Evolutionary conservation across 1,140 invertebrate species (phyloP).

Genomic region (Frieseomelitta varia): DNA sequence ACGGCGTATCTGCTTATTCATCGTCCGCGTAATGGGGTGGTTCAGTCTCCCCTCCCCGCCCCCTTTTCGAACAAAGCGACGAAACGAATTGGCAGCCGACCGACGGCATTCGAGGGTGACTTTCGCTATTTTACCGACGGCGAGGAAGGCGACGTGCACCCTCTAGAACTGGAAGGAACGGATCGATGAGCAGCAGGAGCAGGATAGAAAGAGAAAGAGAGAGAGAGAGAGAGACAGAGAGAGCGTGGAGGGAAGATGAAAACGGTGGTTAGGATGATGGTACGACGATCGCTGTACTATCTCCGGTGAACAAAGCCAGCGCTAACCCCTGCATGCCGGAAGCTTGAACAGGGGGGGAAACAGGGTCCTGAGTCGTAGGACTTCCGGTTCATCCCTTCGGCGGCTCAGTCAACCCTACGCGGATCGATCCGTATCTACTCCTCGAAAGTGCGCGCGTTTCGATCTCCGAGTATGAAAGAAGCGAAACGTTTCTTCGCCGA

Average conservation of each 20-base stretch:
- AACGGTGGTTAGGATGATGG: conserved; percentile 59
- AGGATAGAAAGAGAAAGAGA: not conserved
- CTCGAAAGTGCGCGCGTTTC: not conserved
- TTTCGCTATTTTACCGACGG: conserved; percentile 54
- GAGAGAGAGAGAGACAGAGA: too few species aligned
- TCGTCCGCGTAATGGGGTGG: conserved; percentile 61
- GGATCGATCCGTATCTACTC: not conserved
- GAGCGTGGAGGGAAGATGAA: not conserved
- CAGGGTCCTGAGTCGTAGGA: conserved; percentile 51
- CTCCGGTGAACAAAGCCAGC: conserved; percentile 65
- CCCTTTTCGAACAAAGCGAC: conserved; percentile 59
- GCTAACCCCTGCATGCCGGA: conserved; percentile 54
- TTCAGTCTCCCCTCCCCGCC: not conserved
- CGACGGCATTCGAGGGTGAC: conserved; percentile 31
- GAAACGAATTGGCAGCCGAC: conserved; percentile 65
- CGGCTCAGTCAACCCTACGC: not conserved
- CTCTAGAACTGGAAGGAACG: conserved; percentile 29
- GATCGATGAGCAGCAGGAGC: not conserved
- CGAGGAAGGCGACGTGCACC: conserved; percentile 48
- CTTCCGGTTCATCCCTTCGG: conserved; percentile 66
- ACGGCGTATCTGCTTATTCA: conserved; percentile 66
- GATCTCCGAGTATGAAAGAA: conserved; percentile 13
- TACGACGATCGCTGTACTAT: conserved; percentile 65
- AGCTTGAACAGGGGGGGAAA: conserved; percentile 39
- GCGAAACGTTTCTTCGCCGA: not conserved